phyloP scores from a whole-genome alignment of 2,888 invertebrate species.

The Drosophila kambysellisi region DNA sequence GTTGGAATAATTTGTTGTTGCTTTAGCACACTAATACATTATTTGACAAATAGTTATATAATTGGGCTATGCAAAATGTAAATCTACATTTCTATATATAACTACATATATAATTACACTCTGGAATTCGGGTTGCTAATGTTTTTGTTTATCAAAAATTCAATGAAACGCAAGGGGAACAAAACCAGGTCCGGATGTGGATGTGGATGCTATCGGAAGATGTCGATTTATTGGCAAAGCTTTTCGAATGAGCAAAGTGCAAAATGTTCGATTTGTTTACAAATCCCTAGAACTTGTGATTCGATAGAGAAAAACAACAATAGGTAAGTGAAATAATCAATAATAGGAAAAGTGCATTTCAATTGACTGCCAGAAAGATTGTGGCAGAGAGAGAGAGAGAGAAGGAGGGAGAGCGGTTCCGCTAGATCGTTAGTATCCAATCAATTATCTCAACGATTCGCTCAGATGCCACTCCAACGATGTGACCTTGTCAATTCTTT shows the following conservation, averaged over 20 bases:
- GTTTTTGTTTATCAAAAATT: conserved; percentile 23
- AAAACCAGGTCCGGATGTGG: conserved; percentile 47
- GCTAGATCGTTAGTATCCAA: conserved; percentile 21
- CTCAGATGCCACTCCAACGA: conserved; percentile 21
- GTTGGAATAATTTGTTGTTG: not conserved
- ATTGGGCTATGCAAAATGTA: not conserved
- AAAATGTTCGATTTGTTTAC: conserved; percentile 44
- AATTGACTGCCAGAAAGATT: not conserved
- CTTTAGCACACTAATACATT: not conserved
- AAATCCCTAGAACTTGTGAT: conserved; percentile 47
- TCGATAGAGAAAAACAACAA: conserved; percentile 31
- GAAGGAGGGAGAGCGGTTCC: conserved; percentile 8
- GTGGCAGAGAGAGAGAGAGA: not conserved
- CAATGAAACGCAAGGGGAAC: conserved; percentile 28
- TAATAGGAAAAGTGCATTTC: conserved; percentile 5
- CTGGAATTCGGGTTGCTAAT: conserved; percentile 10
- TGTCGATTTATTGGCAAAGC: conserved; percentile 56
- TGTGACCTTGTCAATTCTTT: conserved; percentile 63
- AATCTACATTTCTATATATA: too few relatives aligned
- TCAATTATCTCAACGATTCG: conserved; percentile 29
- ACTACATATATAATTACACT: not conserved
- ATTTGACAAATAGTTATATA: too few relatives aligned
- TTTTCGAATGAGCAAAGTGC: conserved; percentile 42
- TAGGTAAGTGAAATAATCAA: not conserved
- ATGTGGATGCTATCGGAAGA: conserved; percentile 9